Evolutionary conservation across 2,113 vertebrate species (phyloP).

Genomic region (Spermophilus dauricus): DNA sequence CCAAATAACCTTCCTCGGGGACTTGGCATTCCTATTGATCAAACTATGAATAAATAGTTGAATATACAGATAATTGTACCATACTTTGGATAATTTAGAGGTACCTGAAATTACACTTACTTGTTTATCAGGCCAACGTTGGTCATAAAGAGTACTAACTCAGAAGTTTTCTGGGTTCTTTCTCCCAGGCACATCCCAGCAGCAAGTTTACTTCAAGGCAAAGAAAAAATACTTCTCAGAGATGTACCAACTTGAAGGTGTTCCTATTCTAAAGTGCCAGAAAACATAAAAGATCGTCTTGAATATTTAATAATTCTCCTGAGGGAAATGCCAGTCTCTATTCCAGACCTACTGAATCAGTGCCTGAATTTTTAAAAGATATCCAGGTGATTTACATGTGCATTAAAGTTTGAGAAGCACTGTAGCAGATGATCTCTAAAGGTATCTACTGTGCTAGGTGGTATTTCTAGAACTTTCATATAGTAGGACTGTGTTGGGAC

Average conservation of each 20-base stretch:
- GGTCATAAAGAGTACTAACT: neutral
- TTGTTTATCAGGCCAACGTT: neutral
- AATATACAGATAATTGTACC: neutral
- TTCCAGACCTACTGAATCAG: neutral
- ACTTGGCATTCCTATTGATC: neutral
- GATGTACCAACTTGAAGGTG: neutral
- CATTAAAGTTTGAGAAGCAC: conserved; percentile 24
- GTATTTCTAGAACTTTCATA: conserved; percentile 5
- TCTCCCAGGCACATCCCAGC: conserved; percentile 5
- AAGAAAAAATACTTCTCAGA: neutral
- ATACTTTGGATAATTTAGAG: neutral
- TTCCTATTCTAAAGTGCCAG: neutral
- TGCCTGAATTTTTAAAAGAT: conserved; percentile 56
- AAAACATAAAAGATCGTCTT: conserved; percentile 33
- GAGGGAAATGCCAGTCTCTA: neutral
- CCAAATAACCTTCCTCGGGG: neutral
- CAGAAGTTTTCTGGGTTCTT: neutral
- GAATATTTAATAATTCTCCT: conserved; percentile 10
- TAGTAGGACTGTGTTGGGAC: neutral
- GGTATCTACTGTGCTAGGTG: neutral
- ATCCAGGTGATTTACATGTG: neutral
- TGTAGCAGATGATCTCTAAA: neutral
- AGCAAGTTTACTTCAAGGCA: neutral
- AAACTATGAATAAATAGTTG: conserved; percentile 7
- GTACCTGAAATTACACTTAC: neutral